Conservation (phyloP, 2,888 invertebrate genomes). For the Heliconius sara region DNA sequence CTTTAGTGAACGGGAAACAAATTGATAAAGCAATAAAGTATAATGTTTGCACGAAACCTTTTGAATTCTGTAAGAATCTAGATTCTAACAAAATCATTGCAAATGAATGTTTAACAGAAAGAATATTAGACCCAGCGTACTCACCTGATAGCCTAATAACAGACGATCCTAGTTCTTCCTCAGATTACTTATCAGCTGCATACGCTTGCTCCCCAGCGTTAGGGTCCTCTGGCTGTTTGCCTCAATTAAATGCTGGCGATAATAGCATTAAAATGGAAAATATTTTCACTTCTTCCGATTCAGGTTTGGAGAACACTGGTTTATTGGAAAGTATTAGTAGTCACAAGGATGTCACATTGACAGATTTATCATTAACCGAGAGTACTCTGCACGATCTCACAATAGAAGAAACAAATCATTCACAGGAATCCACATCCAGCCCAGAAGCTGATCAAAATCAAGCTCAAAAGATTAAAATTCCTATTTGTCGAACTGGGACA, state of each 20-base stretch:
- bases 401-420: conserved; percentile 62
- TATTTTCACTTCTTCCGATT: conserved; percentile 73
- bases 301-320: conserved; percentile 76
- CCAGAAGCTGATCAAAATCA: conserved; percentile 55
- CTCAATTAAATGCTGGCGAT: conserved; percentile 66
- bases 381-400: conserved; percentile 72
- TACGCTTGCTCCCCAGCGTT: conserved; percentile 67
- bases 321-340: conserved; percentile 69
- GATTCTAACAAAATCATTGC: conserved; percentile 48
- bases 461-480: conserved; percentile 50
- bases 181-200: conserved; percentile 75
- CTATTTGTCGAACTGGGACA: conserved; percentile 45
- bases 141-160: conserved; percentile 74
- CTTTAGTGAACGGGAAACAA: conserved; percentile 29
- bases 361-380: conserved; percentile 73
- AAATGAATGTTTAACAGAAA: conserved; percentile 54
- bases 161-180: conserved; percentile 75
- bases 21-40: conserved; percentile 32
- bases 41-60: conserved; percentile 33
- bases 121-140: conserved; percentile 59
- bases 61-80: conserved; percentile 47
- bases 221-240: conserved; percentile 55
- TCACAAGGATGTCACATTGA: conserved; percentile 70
- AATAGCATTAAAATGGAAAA: conserved; percentile 71
- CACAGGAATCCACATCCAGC: conserved; percentile 57